Conservation (phyloP, 2,797 vertebrate genomes). For the Cephalopachus bancanus region DNA sequence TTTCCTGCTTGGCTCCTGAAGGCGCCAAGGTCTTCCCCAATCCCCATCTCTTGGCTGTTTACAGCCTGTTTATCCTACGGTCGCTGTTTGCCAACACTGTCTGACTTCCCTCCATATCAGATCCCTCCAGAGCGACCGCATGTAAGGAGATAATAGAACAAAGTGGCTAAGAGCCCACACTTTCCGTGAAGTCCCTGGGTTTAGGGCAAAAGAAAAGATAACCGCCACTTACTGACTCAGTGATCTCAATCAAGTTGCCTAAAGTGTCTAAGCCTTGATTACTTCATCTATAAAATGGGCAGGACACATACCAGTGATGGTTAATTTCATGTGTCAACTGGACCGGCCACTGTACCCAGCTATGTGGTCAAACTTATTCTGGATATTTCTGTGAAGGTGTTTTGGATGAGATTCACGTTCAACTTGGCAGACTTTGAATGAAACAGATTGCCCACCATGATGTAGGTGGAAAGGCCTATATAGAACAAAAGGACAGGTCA, state of each 20-base stretch:
- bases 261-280: not conserved
- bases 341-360: not conserved
- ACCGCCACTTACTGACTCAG: not conserved
- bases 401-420: not conserved
- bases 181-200: not conserved
- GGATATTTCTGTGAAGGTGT: not conserved
- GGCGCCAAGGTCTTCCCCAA: not conserved
- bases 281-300: not conserved
- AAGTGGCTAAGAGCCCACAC: not conserved
- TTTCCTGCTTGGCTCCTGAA: not conserved
- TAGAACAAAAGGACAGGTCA: not conserved
- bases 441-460: not conserved
- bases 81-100: not conserved
- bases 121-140: not conserved
- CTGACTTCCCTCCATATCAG: not conserved
- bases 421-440: not conserved
- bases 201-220: not conserved
- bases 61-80: not conserved
- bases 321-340: not conserved
- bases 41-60: not conserved
- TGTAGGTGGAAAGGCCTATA: not conserved
- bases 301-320: not conserved
- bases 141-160: not conserved
- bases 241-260: not conserved
- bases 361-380: not conserved